Evolutionary conservation across 2,888 invertebrate species (phyloP).

Genomic region (Thecocarcelia acutangulata): DNA sequence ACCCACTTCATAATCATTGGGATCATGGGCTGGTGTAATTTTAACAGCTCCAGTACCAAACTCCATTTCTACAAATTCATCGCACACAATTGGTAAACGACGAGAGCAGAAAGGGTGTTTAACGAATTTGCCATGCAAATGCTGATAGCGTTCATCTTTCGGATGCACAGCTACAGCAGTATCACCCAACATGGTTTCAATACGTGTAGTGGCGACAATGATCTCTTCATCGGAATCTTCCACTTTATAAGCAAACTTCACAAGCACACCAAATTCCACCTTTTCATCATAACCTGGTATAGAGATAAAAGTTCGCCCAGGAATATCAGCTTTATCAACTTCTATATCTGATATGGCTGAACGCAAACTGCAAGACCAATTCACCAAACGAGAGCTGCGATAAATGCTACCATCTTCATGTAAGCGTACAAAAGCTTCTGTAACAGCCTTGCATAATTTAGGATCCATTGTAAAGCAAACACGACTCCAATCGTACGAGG

Average conservation of each 20-base stretch:
- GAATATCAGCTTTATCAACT: constrained; percentile 95
- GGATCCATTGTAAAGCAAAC: constrained; percentile 98
- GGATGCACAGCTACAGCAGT: constrained; percentile 99
- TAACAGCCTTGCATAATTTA: constrained; percentile 92
- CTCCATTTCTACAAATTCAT: constrained; percentile 95
- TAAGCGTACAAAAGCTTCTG: constrained; percentile 95
- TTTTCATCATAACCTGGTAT: constrained; percentile 89
- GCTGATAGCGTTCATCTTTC: constrained; percentile 90
- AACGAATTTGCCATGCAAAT: constrained; percentile 90
- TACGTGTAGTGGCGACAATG: constrained; percentile 97
- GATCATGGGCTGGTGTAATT: constrained; percentile 99
- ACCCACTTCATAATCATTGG: constrained; percentile 97
- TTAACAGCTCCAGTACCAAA: constrained; percentile 99
- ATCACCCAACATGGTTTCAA: constrained; percentile 99
- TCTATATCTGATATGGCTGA: constrained; percentile 99
- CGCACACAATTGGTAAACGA: constrained; percentile 92
- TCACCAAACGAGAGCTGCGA: constrained; percentile 95
- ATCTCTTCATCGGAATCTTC: constrained; percentile 86
- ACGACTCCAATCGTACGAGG: constrained; percentile 96
- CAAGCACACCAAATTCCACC: constrained; percentile 96
- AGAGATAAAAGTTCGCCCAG: constrained; percentile 90
- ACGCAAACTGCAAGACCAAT: constrained; percentile 98
- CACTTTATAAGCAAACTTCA: constrained; percentile 95
- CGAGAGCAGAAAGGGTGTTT: constrained; percentile 94
- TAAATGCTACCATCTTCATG: constrained; percentile 95